Evolutionary conservation across 2,888 invertebrate genomes (phyloP), one percentile per base, ranked within the genome.

Genomic region (Apamea sordens): DNA sequence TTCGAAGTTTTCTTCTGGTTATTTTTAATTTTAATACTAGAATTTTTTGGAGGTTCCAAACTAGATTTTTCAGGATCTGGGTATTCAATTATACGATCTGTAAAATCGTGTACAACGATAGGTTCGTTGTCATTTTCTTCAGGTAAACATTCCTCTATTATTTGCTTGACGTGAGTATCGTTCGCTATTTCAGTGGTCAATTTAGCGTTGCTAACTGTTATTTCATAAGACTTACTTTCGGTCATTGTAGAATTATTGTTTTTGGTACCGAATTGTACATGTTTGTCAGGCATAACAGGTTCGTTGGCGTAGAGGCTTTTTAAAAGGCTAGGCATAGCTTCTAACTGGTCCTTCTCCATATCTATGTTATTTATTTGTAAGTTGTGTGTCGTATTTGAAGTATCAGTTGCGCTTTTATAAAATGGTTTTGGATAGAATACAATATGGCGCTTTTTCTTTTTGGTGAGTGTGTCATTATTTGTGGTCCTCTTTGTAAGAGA

Each of bases 261-360:
- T 77, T 75, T 86, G 28, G 74, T 79, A 24, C 67, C 21, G 59
- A 76, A 69, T 68, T 81, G 50, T 36, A 78, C 53, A 68, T 89
- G 84, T 65, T 88, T 88, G 61, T 92, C 89, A 24, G 89, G 71
- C 50, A 91, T 89, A 7, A 80, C 86, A 24, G 89, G 80, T 73
- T 92, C 90, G 73, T 90, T 91, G 18, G 83, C 89, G 67, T 92
- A 94, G 63, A 94, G 90, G 69, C 88, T 93, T 86, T 91, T 91
- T 18, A 94, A 84, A 50, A 94, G 86, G 80, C 93, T 94, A 7
- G 93, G 92, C 79, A 92, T 87, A 11, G 82, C 70, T 32, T 90
- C 84, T 61, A 92, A 76, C 28, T 87, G 83, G 5, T 79, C 47
- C 70, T 79, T 79, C 1, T 82, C 76, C 24, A 77, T 70, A 50